Conservation (phyloP, 2,888 invertebrate genomes). For the Hoplodrina blanda region DNA sequence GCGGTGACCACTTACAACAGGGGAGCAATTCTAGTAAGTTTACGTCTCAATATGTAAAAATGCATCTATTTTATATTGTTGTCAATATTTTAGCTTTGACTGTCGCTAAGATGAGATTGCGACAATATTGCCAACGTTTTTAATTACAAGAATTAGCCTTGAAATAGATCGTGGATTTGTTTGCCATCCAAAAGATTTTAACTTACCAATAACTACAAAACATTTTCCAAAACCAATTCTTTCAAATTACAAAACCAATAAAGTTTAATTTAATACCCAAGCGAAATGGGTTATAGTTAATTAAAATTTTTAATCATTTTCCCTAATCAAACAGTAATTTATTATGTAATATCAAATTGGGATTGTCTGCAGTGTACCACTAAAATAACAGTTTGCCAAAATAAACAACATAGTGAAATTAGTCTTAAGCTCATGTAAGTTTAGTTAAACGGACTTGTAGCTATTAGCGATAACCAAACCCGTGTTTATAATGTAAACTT, state of each 20-base stretch:
- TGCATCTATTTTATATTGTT: too few relatives aligned
- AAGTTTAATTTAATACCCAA: neutral
- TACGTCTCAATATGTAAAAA: too few relatives aligned
- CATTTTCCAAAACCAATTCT: neutral
- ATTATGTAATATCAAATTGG: slow-evolving; percentile 54
- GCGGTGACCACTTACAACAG: too few relatives aligned
- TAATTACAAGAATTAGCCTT: too few relatives aligned
- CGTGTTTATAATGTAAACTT: slow-evolving; percentile 65
- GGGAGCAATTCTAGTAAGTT: too few relatives aligned
- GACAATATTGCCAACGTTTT: too few relatives aligned
- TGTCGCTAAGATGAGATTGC: too few relatives aligned
- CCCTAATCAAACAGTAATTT: slow-evolving; percentile 47
- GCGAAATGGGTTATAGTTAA: slow-evolving; percentile 8
- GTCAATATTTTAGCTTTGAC: too few relatives aligned
- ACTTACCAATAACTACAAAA: too few relatives aligned
- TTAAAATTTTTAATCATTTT: slow-evolving; percentile 19
- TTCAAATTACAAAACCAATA: slow-evolving; percentile 9
- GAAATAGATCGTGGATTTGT: too few relatives aligned
- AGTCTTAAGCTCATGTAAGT: slow-evolving; percentile 57
- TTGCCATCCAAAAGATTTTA: too few relatives aligned
- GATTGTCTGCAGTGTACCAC: slow-evolving; percentile 21
- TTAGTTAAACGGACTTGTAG: slow-evolving; percentile 63
- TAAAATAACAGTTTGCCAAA: slow-evolving; percentile 53
- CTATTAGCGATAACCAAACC: slow-evolving; percentile 53
- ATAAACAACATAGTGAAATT: slow-evolving; percentile 57